Percentiles rank a stretch among this genome's conserved stretches.
Conservation (phyloP, 2,113 vertebrate genomes). For the Actenoides hombroni region DNA sequence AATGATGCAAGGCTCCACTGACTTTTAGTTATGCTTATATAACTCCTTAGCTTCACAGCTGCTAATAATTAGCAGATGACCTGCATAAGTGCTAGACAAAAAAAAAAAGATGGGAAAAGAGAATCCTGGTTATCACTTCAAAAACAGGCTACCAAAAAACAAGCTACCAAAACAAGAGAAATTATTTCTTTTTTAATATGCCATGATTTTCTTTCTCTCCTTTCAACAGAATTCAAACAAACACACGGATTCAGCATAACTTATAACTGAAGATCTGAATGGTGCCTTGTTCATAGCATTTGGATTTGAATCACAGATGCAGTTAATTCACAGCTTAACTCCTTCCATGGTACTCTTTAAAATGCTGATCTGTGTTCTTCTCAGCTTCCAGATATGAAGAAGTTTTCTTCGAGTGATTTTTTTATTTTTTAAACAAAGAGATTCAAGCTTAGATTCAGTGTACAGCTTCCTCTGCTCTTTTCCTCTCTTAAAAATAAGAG, state of each 20-base stretch:
- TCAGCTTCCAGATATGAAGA: neutral
- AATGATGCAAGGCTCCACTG: slow-evolving; percentile 47
- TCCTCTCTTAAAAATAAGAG: slow-evolving; percentile 1
- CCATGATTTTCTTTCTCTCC: slow-evolving; percentile 40
- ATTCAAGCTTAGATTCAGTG: neutral
- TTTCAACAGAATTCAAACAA: slow-evolving; percentile 21
- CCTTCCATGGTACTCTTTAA: slow-evolving; percentile 34
- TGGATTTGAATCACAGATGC: slow-evolving; percentile 56
- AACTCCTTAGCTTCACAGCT: slow-evolving; percentile 70
- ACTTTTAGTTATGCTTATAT: slow-evolving; percentile 62
- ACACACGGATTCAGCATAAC: neutral
- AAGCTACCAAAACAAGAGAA: slow-evolving; percentile 11
- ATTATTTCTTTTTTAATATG: slow-evolving; percentile 3
- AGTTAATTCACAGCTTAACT: slow-evolving; percentile 56
- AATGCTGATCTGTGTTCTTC: neutral
- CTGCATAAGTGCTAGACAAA: slow-evolving; percentile 27
- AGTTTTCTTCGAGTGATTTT: slow-evolving; percentile 30
- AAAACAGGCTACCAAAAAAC: slow-evolving; percentile 44
- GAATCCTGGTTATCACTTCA: slow-evolving; percentile 41
- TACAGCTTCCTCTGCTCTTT: slow-evolving; percentile 14
- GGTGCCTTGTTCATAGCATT: slow-evolving; percentile 63
- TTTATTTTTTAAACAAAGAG: neutral
- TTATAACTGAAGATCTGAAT: slow-evolving; percentile 61
- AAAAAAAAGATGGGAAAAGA: neutral
- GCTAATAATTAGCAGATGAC: slow-evolving; percentile 72